These are phyloP conservation scores for Colossoma macropomum DNA, from an alignment of 2,113 vertebrate species.

Conservation along the genomic window DNA sequence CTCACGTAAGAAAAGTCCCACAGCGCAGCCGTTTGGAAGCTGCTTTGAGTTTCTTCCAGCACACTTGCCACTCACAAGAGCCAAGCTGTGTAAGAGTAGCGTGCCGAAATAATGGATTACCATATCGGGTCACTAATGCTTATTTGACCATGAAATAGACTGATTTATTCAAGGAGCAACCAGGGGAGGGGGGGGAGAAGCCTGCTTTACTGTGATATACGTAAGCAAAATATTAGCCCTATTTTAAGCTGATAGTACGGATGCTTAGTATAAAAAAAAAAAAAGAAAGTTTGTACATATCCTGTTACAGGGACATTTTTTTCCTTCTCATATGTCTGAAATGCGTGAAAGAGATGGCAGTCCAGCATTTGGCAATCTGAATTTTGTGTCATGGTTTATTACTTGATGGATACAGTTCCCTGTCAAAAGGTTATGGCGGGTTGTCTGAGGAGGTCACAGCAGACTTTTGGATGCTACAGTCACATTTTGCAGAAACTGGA, in stretches of 20 bases:
- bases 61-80: constrained; percentile 64
- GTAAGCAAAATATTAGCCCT: constrained; percentile 47
- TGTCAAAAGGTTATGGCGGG: too few species aligned
- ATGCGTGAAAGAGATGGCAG: constrained; percentile 56
- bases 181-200: constrained; percentile 18
- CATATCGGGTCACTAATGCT: constrained; percentile 64
- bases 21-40: constrained; percentile 58
- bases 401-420: too few species aligned
- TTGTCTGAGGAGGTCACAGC: too few species aligned
- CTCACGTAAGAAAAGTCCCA: constrained; percentile 63
- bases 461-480: too few species aligned
- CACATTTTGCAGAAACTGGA: too few species aligned
- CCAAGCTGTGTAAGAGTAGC: constrained; percentile 64
- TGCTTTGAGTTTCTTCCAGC: constrained; percentile 58
- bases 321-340: not conserved
- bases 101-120: constrained; percentile 65
- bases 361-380: constrained; percentile 55
- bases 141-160: constrained; percentile 64
- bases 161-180: constrained; percentile 60
- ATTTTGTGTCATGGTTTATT: too few species aligned
- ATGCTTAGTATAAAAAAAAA: constrained; percentile 50
- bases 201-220: constrained; percentile 33
- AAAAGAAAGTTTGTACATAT: constrained; percentile 41
- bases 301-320: constrained; percentile 40
- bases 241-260: constrained; percentile 43